phyloP scores from a whole-genome alignment of 2,113 vertebrate genomes.

The Lamprotornis superbus region DNA sequence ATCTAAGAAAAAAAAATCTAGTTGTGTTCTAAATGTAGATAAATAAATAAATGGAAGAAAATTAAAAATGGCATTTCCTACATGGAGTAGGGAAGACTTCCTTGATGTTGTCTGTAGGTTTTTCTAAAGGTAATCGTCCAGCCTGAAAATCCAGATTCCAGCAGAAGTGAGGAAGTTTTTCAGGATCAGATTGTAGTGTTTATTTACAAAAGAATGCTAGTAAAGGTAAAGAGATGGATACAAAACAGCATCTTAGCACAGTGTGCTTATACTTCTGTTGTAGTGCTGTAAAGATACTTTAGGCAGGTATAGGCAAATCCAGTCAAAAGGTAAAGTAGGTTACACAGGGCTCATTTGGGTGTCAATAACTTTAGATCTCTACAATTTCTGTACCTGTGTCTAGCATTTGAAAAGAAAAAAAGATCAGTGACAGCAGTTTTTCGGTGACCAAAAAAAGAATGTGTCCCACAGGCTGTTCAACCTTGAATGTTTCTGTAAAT shows the following conservation, averaged over 20 bases:
- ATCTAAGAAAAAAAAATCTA: not conserved
- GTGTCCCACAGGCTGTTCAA: not conserved
- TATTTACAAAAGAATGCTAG: not conserved
- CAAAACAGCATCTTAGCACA: not conserved
- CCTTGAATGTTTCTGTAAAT: not conserved
- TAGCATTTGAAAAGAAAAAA: not conserved
- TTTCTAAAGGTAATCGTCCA: not conserved
- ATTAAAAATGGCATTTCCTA: not conserved
- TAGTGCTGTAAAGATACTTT: not conserved
- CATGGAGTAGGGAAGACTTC: not conserved
- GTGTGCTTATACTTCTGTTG: not conserved
- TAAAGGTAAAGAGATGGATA: not conserved
- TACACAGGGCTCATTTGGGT: not conserved
- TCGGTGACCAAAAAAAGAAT: not conserved
- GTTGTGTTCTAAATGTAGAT: not conserved
- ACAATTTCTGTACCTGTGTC: not conserved
- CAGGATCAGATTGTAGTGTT: not conserved
- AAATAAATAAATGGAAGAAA: no score
- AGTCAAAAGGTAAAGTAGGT: not conserved
- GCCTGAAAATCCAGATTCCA: conserved; percentile 29
- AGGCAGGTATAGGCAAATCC: not conserved
- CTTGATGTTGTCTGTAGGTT: not conserved
- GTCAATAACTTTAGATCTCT: not conserved
- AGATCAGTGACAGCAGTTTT: not conserved
- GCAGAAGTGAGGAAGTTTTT: not conserved